Percentiles rank a stretch among this genome's conserved stretches.
phyloP scores from a whole-genome alignment of 2,888 invertebrate species.

The Gerris lacustris region DNA sequence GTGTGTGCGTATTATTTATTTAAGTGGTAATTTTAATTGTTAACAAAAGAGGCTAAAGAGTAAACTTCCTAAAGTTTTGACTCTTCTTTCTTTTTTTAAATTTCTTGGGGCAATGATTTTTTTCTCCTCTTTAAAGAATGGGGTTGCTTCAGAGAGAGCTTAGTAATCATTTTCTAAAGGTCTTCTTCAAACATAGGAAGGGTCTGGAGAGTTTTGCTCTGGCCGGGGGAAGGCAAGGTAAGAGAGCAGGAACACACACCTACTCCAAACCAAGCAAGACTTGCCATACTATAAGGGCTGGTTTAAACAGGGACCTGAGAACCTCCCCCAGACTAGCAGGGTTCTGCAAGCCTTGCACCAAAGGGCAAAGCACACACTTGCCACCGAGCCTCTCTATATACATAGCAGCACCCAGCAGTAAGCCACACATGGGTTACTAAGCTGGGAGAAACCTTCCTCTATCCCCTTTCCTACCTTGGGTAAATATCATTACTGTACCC shows the following conservation, averaged over 20 bases:
- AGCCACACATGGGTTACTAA: no score
- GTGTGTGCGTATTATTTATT: no score
- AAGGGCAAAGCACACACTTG: background rate
- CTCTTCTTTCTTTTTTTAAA: no score
- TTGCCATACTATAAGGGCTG: background rate
- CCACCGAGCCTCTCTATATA: background rate
- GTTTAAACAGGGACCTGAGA: no score
- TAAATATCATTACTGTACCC: slow-evolving; percentile 3
- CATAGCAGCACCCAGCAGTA: no score
- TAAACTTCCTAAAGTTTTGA: no score
- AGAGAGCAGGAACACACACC: background rate
- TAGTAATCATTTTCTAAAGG: background rate
- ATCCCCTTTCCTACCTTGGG: background rate
- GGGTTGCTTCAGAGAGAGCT: background rate
- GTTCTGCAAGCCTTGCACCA: background rate
- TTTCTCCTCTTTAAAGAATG: no score
- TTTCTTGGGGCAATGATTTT: no score
- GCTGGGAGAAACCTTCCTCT: no score
- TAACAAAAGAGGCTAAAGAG: no score
- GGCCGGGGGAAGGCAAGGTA: background rate
- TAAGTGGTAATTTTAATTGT: no score
- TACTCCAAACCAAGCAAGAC: background rate
- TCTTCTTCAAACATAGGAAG: background rate
- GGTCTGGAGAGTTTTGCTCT: background rate
- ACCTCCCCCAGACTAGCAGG: background rate